A percentile compares a stretch with the other conserved stretches of the same genome.
Conservation (phyloP, 1,140 invertebrate species). For the Macrostomum lignano region DNA sequence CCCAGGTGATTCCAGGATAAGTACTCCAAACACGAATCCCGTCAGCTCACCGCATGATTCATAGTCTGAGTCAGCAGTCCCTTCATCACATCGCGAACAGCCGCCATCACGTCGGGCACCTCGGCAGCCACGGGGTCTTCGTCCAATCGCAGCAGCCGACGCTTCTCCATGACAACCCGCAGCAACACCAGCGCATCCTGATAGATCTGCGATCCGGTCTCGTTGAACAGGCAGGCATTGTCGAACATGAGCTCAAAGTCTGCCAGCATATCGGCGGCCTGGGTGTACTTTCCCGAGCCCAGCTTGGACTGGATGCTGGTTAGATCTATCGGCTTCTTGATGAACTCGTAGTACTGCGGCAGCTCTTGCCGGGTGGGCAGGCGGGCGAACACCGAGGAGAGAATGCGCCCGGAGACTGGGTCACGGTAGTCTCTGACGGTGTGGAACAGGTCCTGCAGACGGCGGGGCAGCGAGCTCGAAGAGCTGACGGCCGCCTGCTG, state of each 20-base stretch:
- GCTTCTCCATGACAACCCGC: conserved; percentile 61
- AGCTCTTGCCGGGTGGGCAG: conserved; percentile 66
- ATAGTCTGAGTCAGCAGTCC: conserved; percentile 70
- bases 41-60: too few species aligned
- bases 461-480: too few species aligned
- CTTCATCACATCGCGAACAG: conserved; percentile 62
- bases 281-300: conserved; percentile 44
- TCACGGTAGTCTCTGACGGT: conserved; percentile 48
- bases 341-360: conserved; percentile 88
- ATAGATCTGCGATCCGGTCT: conserved; percentile 91
- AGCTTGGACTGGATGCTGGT: conserved; percentile 67
- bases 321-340: conserved; percentile 85
- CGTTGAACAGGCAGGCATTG: conserved; percentile 96
- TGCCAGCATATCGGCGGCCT: conserved; percentile 55
- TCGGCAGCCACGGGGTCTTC: conserved; percentile 41
- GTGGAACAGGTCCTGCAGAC: conserved; percentile 56
- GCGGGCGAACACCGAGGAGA: conserved; percentile 31
- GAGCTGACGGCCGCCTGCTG: too few species aligned
- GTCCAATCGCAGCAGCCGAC: conserved; percentile 42
- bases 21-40: too few species aligned
- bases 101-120: conserved; percentile 48
- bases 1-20: too few species aligned
- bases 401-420: conserved; percentile 22
- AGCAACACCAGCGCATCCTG: conserved; percentile 69
- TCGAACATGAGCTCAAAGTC: conserved; percentile 93